Conservation (phyloP, 2,888 invertebrate genomes). For the Campopleginae sp. region DNA sequence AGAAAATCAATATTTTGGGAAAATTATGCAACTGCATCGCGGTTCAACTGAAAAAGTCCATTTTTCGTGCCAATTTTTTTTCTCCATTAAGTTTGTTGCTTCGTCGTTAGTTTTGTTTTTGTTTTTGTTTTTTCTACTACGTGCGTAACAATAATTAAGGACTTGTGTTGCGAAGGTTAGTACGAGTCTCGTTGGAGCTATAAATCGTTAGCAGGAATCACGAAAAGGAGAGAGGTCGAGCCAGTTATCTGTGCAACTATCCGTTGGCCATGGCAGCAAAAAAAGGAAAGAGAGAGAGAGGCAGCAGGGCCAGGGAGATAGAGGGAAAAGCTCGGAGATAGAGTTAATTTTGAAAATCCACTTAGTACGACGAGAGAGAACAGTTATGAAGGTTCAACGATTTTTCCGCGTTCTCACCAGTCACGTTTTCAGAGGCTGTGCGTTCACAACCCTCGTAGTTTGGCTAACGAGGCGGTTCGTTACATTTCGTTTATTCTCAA, state of each 20-base stretch:
- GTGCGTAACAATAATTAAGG: neutral
- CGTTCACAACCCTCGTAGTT: conserved; percentile 39
- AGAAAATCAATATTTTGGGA: too few species aligned
- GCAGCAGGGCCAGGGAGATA: too few species aligned
- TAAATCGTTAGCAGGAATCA: conserved; percentile 41
- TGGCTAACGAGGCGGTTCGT: conserved; percentile 51
- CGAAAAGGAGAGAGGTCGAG: conserved; percentile 2
- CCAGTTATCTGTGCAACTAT: neutral
- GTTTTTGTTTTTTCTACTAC: neutral
- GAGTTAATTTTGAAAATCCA: conserved; percentile 54
- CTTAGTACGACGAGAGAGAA: conserved; percentile 34
- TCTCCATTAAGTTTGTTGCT: neutral
- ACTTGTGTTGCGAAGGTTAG: neutral
- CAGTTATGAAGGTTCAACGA: conserved; percentile 52
- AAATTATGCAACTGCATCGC: too few species aligned
- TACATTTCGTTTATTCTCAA: conserved; percentile 31
- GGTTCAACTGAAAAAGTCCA: neutral
- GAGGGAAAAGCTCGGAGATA: conserved; percentile 3
- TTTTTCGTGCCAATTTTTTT: neutral
- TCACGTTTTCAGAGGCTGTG: conserved; percentile 36
- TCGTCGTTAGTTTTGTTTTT: neutral
- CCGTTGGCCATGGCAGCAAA: conserved; percentile 4
- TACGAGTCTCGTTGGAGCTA: conserved; percentile 39
- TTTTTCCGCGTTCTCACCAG: conserved; percentile 36
- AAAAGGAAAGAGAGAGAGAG: conserved; percentile 3